phyloP scores from a whole-genome alignment of 1,140 invertebrate genomes.

The Maniola jurtina region DNA sequence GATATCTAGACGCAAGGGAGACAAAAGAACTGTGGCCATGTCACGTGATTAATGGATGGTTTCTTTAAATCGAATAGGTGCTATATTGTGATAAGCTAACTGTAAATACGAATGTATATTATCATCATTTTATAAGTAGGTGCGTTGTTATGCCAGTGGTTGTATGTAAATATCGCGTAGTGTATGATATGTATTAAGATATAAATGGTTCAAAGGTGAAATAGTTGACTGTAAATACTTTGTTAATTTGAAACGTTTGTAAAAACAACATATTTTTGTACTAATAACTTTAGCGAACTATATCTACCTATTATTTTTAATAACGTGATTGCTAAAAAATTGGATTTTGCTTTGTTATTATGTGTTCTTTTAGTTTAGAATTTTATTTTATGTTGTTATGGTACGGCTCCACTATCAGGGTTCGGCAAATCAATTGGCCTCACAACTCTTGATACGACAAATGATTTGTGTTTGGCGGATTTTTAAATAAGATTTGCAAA shows the following conservation, averaged over 20 bases:
- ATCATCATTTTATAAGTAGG: constrained; percentile 3
- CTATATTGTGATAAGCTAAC: constrained; percentile 27
- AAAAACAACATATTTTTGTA: not conserved
- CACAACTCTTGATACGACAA: too few species aligned
- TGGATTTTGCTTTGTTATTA: constrained; percentile 43
- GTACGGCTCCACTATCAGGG: too few species aligned
- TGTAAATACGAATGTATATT: constrained; percentile 26
- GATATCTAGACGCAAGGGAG: too few species aligned
- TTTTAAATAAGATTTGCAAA: too few species aligned
- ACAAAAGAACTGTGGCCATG: not conserved
- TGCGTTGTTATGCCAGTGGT: constrained; percentile 28
- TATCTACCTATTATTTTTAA: constrained; percentile 2
- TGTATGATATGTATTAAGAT: constrained; percentile 36
- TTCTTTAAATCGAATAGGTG: constrained; percentile 22
- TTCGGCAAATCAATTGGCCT: too few species aligned
- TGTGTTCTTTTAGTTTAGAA: constrained; percentile 62
- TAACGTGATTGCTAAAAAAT: constrained; percentile 1
- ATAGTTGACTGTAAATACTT: constrained; percentile 9
- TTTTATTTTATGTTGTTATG: constrained; percentile 42
- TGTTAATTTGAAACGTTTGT: not conserved
- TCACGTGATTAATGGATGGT: not conserved
- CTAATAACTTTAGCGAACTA: not conserved
- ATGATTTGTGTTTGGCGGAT: too few species aligned
- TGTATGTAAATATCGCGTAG: constrained; percentile 37
- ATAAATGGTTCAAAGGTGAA: constrained; percentile 30